Percentiles rank a stretch among this genome's conserved stretches.
These are phyloP conservation scores for Acrobeloides nanus DNA, from an alignment of 2,888 invertebrate species.

Conservation along the genomic window DNA sequence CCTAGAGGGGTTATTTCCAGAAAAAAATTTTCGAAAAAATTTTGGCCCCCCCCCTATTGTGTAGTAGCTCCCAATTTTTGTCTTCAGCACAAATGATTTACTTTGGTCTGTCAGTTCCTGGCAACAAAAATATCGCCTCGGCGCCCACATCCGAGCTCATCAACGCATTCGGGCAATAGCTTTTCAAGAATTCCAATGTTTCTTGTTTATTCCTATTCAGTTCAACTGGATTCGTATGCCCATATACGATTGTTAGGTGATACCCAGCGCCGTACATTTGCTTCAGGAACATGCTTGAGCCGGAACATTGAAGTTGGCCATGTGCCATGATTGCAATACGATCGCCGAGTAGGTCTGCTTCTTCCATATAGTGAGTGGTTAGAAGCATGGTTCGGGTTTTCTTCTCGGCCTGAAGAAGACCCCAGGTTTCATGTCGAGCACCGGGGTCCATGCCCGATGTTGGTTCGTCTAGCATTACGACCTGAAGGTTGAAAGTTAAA, in stretches of 20 bases:
- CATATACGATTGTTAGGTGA: slow-evolving; percentile 66
- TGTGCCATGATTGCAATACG: slow-evolving; percentile 77
- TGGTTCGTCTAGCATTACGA: slow-evolving; percentile 48
- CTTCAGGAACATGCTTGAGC: slow-evolving; percentile 69
- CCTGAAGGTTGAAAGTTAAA: too few relatives aligned
- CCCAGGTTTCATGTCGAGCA: slow-evolving; percentile 65
- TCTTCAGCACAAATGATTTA: too few relatives aligned
- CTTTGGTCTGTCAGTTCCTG: slow-evolving; percentile 59
- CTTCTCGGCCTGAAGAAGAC: slow-evolving; percentile 64
- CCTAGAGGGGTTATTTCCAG: too few relatives aligned
- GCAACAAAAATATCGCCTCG: slow-evolving; percentile 68
- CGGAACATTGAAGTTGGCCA: slow-evolving; percentile 72
- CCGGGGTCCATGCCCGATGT: slow-evolving; percentile 61
- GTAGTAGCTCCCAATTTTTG: too few relatives aligned
- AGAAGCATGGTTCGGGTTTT: slow-evolving; percentile 68
- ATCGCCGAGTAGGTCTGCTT: slow-evolving; percentile 78
- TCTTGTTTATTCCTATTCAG: slow-evolving; percentile 37
- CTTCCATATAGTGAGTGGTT: slow-evolving; percentile 71
- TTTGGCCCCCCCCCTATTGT: too few relatives aligned
- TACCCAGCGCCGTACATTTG: slow-evolving; percentile 70
- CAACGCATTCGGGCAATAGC: slow-evolving; percentile 57
- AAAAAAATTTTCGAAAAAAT: too few relatives aligned
- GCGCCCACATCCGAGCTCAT: slow-evolving; percentile 69
- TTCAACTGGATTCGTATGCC: slow-evolving; percentile 30
- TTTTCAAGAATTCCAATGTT: slow-evolving; percentile 12